Conservation (phyloP, 37 sponge, comb jelly and placozoan species). For the Cliona cf. orientalis region DNA sequence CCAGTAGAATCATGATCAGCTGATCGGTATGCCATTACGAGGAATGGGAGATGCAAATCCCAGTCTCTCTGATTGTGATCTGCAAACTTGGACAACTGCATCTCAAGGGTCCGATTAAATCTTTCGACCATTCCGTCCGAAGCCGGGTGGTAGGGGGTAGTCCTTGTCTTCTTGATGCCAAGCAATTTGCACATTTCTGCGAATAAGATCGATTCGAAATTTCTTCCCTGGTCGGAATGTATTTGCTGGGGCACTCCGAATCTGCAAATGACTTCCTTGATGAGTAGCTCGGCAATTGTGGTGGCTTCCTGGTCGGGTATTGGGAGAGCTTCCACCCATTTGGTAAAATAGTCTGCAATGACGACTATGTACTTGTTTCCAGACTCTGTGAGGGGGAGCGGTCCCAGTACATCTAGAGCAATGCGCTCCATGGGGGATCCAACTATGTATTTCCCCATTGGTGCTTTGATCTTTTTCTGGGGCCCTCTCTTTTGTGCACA, state of each 20-base stretch:
- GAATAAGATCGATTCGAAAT: constrained; percentile 31
- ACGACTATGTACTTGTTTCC: no score
- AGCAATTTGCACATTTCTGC: constrained; percentile 24
- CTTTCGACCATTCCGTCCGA: constrained; percentile 51
- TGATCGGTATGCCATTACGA: constrained; percentile 33
- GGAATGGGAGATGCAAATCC: constrained; percentile 9
- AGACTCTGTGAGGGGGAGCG: constrained; percentile 31
- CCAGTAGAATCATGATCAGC: constrained; percentile 21
- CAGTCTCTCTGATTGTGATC: constrained; percentile 28
- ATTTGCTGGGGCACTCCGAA: constrained; percentile 22
- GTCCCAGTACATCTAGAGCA: constrained; percentile 34
- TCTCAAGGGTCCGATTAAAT: constrained; percentile 33
- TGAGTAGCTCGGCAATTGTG: constrained; percentile 11
- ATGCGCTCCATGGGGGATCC: constrained; percentile 44
- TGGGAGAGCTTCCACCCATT: no score
- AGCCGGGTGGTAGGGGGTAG: constrained; percentile 19
- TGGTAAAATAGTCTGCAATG: no score
- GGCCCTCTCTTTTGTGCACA: constrained; percentile 32
- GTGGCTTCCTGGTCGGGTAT: no score
- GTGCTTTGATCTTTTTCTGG: background rate
- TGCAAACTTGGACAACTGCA: constrained; percentile 8
- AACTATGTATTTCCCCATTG: constrained; percentile 10
- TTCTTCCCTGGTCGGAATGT: constrained; percentile 33
- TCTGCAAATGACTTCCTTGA: constrained; percentile 15
- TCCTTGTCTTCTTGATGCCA: constrained; percentile 17